A percentile compares a stretch with the other conserved stretches of the same genome.
Conservation (phyloP, 2,113 vertebrate species). For the Rhynchomys soricoides region DNA sequence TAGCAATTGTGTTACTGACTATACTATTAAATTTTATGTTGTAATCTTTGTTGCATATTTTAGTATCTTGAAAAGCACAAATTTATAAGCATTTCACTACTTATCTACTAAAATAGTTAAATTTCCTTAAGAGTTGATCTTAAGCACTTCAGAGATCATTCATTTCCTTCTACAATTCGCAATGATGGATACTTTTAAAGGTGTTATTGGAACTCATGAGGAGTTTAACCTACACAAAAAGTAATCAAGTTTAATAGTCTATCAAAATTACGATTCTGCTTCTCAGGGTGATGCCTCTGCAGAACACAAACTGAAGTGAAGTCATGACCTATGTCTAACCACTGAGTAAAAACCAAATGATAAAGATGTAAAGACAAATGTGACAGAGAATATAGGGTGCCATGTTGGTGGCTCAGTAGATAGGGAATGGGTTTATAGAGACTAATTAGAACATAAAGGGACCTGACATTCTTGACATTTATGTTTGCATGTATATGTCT, state of each 20-base stretch:
- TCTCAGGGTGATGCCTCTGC: neutral
- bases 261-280: neutral
- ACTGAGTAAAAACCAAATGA: neutral
- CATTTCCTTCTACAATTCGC: neutral
- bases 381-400: neutral
- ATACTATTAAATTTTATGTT: neutral
- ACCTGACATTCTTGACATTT: neutral
- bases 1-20: too few species aligned
- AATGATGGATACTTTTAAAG: neutral
- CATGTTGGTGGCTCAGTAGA: neutral
- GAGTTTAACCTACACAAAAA: neutral
- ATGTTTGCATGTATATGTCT: neutral
- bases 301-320: neutral
- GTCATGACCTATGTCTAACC: neutral
- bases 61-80: neutral
- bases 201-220: neutral
- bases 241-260: neutral
- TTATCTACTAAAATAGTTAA: neutral
- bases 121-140: neutral
- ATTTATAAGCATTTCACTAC: neutral
- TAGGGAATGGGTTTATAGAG: accelerated
- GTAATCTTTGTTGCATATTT: neutral
- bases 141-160: neutral
- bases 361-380: neutral
- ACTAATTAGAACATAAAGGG: neutral